phyloP scores from a whole-genome alignment of 2,888 invertebrate genomes.

The Orthosia gothica region DNA sequence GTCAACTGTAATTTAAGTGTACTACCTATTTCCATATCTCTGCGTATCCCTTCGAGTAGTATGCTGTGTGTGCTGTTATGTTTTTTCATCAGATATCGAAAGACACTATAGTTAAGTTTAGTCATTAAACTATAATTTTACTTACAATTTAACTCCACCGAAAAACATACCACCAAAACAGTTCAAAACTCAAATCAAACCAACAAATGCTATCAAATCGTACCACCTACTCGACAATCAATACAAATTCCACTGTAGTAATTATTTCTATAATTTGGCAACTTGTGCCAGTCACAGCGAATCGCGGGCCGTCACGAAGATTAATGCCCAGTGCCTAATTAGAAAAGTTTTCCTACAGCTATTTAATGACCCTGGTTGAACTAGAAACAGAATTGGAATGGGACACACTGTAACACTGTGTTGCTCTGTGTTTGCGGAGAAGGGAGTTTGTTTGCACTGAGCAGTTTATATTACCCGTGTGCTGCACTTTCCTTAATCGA shows the following conservation, averaged over 20 bases:
- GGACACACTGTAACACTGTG: constrained; percentile 63
- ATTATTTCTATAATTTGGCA: constrained; percentile 83
- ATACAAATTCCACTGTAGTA: constrained; percentile 69
- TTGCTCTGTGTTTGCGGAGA: constrained; percentile 46
- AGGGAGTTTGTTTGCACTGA: constrained; percentile 42
- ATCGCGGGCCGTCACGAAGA: constrained; percentile 83
- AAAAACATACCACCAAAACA: constrained; percentile 8
- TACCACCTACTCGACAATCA: constrained; percentile 43
- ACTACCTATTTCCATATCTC: neutral
- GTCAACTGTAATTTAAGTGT: too few relatives aligned
- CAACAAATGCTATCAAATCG: constrained; percentile 27
- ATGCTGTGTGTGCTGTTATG: neutral
- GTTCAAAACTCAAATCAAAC: constrained; percentile 30
- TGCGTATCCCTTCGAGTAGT: neutral
- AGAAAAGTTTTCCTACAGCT: constrained; percentile 86
- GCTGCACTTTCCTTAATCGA: constrained; percentile 63
- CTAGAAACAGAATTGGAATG: constrained; percentile 68
- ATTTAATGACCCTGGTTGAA: constrained; percentile 81
- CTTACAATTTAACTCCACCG: neutral
- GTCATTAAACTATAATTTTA: neutral
- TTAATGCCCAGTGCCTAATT: constrained; percentile 87
- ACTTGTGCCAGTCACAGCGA: constrained; percentile 84
- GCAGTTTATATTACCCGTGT: constrained; percentile 41
- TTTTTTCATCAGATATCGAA: neutral
- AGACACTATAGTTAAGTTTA: neutral